Conservation (phyloP, 2,797 vertebrate genomes). For the Rhabdomys pumilio region DNA sequence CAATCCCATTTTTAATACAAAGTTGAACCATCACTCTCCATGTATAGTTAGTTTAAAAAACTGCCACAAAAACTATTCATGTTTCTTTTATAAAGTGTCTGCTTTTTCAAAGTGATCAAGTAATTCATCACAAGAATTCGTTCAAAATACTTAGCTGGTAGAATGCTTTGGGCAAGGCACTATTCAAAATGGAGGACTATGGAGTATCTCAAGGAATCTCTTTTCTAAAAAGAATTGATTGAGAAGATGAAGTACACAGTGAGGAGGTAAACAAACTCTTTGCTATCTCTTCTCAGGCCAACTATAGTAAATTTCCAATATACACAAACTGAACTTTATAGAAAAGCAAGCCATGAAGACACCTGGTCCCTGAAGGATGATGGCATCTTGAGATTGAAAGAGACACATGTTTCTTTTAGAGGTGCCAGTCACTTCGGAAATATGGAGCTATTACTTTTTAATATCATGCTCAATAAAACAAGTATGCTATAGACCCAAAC, state of each 20-base stretch:
- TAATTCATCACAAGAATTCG: neutral
- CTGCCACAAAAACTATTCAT: neutral
- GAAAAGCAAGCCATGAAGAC: neutral
- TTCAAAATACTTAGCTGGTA: neutral
- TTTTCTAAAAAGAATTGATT: neutral
- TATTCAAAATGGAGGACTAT: neutral
- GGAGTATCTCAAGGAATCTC: neutral
- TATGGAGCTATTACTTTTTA: neutral
- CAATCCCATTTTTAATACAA: neutral
- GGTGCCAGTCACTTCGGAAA: neutral
- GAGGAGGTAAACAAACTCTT: neutral
- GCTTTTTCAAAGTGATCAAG: neutral
- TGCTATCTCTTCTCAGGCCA: neutral
- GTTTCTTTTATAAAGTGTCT: neutral
- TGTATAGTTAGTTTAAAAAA: neutral
- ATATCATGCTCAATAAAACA: neutral
- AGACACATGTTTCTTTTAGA: neutral
- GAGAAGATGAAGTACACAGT: neutral
- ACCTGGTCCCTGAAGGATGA: neutral
- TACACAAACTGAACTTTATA: neutral
- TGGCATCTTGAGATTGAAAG: no score
- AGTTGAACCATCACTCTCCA: neutral
- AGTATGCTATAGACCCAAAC: no score
- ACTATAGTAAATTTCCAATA: neutral
- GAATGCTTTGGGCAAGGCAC: neutral